Percentiles rank a stretch among this genome's conserved stretches.
Evolutionary conservation across 1,140 invertebrate genomes (phyloP).

Genomic region (Papilio machaon): DNA sequence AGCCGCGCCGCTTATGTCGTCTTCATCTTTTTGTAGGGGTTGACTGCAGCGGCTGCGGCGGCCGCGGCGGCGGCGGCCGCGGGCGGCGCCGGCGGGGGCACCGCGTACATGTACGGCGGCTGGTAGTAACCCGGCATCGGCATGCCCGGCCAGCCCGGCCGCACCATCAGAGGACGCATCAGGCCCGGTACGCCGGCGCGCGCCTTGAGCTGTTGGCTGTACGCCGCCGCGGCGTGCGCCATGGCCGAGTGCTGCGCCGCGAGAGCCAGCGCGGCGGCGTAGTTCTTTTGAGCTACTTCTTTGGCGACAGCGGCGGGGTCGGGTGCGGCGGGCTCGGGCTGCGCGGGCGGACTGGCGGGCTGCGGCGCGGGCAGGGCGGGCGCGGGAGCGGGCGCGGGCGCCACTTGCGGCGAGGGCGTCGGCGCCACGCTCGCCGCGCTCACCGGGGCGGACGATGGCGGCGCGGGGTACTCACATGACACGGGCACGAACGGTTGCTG

Average conservation of each 20-base stretch:
- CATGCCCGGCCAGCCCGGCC: slow-evolving; percentile 70
- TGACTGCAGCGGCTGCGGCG: slow-evolving; percentile 83
- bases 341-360: slow-evolving; percentile 69
- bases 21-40: slow-evolving; percentile 94
- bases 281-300: slow-evolving; percentile 90
- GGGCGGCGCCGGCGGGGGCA: slow-evolving; percentile 82
- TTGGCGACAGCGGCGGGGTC: slow-evolving; percentile 84
- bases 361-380: slow-evolving; percentile 64
- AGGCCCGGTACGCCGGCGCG: slow-evolving; percentile 68
- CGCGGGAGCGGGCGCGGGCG: slow-evolving; percentile 51
- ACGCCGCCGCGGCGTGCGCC: slow-evolving; percentile 85
- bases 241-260: slow-evolving; percentile 75
- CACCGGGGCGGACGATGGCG: slow-evolving; percentile 84
- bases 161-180: slow-evolving; percentile 74
- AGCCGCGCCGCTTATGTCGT: slow-evolving; percentile 86
- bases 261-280: slow-evolving; percentile 82
- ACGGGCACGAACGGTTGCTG: slow-evolving; percentile 96
- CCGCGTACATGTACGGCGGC: slow-evolving; percentile 83
- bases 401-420: slow-evolving; percentile 73
- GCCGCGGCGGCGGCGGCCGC: slow-evolving; percentile 79
- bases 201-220: slow-evolving; percentile 89
- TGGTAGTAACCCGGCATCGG: slow-evolving; percentile 76
- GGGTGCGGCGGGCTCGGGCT: slow-evolving; percentile 68
- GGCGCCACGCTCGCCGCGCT: slow-evolving; percentile 63
- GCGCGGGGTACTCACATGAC: slow-evolving; percentile 94